Conservation (phyloP, 2,888 invertebrate genomes). For the Acanthococcus lagerstroemiae region DNA sequence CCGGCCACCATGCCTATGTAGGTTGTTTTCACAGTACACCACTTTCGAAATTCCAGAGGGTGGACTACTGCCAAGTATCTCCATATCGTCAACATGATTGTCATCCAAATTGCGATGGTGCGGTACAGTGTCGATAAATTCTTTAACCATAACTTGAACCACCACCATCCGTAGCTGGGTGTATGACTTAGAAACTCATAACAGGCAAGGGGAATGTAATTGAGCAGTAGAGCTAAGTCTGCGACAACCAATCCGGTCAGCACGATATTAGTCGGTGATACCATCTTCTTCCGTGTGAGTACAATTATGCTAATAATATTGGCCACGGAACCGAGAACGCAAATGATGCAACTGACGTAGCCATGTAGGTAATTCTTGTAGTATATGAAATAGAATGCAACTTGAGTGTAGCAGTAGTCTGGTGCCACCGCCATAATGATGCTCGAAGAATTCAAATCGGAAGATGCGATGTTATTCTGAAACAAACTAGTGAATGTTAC, state of each 20-base stretch:
- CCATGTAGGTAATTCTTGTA: slow-evolving; percentile 93
- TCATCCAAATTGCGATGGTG: slow-evolving; percentile 87
- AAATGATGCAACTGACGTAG: slow-evolving; percentile 73
- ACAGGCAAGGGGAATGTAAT: slow-evolving; percentile 81
- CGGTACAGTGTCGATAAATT: slow-evolving; percentile 79
- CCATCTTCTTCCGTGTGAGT: slow-evolving; percentile 79
- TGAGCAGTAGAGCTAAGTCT: slow-evolving; percentile 90
- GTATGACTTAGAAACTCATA: slow-evolving; percentile 58
- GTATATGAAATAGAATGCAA: too few species aligned
- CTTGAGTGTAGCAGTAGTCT: too few species aligned
- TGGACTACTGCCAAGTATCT: slow-evolving; percentile 66
- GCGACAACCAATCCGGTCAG: slow-evolving; percentile 83
- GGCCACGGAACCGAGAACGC: slow-evolving; percentile 78
- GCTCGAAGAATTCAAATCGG: too few species aligned
- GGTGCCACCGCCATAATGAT: too few species aligned
- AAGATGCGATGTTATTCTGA: too few species aligned
- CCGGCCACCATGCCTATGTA: slow-evolving; percentile 63
- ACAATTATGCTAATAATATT: slow-evolving; percentile 88
- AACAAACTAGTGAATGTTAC: too few species aligned
- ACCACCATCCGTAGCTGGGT: slow-evolving; percentile 62
- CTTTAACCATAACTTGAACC: slow-evolving; percentile 81
- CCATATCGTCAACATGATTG: slow-evolving; percentile 87
- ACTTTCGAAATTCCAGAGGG: slow-evolving; percentile 67
- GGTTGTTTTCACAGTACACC: slow-evolving; percentile 73
- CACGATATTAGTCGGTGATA: slow-evolving; percentile 82